Evolutionary conservation across 2,888 invertebrate genomes (phyloP), one percentile per base, ranked within the genome.

Genomic region (Lasioglossum figueresi): DNA sequence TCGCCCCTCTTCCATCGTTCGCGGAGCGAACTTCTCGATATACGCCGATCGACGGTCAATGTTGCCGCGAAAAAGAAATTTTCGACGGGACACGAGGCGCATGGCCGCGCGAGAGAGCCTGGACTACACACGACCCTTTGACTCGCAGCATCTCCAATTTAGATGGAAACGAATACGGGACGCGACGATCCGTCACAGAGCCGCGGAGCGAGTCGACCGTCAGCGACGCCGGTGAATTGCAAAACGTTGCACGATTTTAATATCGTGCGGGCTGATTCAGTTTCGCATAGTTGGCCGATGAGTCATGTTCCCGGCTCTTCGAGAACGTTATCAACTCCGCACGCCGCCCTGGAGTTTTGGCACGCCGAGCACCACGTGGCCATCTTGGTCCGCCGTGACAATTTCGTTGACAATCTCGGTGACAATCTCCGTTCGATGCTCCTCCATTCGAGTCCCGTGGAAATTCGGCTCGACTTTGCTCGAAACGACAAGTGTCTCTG

Each of bases 211-310:
- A 40, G n/a, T 52, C 78, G 68, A 14, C 45, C 76, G 73, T 16
- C 37, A 23, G 23, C 37, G 37, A 68, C 40, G 40, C 40, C 68
- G 37, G 68, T 68, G 78, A 80, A 87, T 87, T 82, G 90, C 88
- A 82, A 86, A 84, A 75, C 82, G 80, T 81, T 83, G 86, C 81
- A 79, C 27, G 88, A 82, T 79, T 83, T 83, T 82, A 84, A 88
- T 84, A 84, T 80, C 80, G 84, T 71, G 80, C 82, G 73, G 84
- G 79, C 79, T 83, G 90, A 90, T 90, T 89, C 90, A 82, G 90
- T 90, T 88, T 84, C 83, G 79, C 86, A 86, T 84, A 80, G 86
- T 82, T 77, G 82, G 63, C 66, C 82, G 89, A 82, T 90, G 90
- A 90, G 86, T 90, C 90, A 90, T 76, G 72, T 66, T 73, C 63